Evolutionary conservation across 2,113 vertebrate species (phyloP).

Genomic region (Embiotoca jacksoni): DNA sequence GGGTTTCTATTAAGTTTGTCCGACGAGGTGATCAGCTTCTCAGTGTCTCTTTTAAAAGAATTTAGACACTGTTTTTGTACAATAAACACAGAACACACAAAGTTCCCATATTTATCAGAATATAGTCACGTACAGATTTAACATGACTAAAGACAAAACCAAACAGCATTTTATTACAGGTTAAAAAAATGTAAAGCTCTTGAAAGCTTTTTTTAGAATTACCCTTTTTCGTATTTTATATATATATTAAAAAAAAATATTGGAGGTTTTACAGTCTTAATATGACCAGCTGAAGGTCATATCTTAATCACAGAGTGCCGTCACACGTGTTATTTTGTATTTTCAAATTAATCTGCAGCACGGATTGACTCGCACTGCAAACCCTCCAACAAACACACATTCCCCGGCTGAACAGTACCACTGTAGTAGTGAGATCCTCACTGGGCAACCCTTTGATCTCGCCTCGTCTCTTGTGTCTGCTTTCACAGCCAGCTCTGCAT

Average conservation of each 20-base stretch:
- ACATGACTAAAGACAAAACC: no score
- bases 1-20: background rate
- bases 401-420: slow-evolving; percentile 63
- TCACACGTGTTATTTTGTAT: slow-evolving; percentile 14
- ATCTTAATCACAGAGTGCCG: background rate
- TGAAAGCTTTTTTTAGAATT: no score
- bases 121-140: no score
- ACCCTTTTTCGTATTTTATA: no score
- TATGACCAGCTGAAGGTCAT: slow-evolving; percentile 8
- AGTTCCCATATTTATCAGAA: no score
- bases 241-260: background rate
- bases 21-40: background rate
- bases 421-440: slow-evolving; percentile 66
- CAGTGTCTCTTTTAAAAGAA: no score
- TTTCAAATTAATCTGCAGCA: slow-evolving; percentile 31
- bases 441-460: slow-evolving; percentile 77
- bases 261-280: background rate
- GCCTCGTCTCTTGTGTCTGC: slow-evolving; percentile 66
- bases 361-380: slow-evolving; percentile 19
- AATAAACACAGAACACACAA: no score
- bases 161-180: no score
- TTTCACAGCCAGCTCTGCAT: slow-evolving; percentile 76
- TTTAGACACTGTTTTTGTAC: no score
- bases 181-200: no score
- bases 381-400: slow-evolving; percentile 51